These are phyloP conservation scores for Drosophila pegasa DNA, from an alignment of 2,888 invertebrate species.

Conservation along the genomic window DNA sequence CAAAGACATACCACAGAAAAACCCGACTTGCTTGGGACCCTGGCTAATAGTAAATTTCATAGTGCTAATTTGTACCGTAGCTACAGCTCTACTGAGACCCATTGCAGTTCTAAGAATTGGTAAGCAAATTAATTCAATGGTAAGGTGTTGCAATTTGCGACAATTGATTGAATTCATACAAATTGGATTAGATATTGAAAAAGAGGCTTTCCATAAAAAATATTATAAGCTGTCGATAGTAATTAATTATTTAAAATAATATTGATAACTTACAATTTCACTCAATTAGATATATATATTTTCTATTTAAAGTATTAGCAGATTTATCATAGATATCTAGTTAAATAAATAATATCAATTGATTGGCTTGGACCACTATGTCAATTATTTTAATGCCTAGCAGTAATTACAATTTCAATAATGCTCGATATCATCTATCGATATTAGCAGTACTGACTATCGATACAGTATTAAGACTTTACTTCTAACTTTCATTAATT, in stretches of 20 bases:
- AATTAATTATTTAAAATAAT: no score
- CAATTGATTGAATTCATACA: no score
- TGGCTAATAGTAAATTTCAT: conserved; percentile 43
- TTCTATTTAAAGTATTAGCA: no score
- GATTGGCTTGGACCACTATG: no score
- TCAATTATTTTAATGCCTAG: not conserved
- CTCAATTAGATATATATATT: no score
- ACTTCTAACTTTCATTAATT: no score
- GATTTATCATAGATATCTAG: no score
- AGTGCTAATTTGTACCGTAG: conserved; percentile 34
- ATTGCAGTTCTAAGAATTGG: conserved; percentile 15
- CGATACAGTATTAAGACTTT: no score
- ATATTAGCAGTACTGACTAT: not conserved
- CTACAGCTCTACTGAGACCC: conserved; percentile 28
- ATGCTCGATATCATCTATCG: not conserved
- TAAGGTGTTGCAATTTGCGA: not conserved
- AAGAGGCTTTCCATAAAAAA: not conserved
- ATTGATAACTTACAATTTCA: no score
- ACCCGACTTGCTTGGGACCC: conserved; percentile 15
- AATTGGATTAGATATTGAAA: no score
- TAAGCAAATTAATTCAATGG: conserved; percentile 21
- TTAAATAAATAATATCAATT: not conserved
- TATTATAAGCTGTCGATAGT: not conserved
- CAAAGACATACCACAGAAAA: conserved; percentile 14
- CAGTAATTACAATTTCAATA: not conserved